These are phyloP conservation scores for Muntiacus reevesi DNA, from an alignment of 2,113 vertebrate genomes.

Conservation along the genomic window DNA sequence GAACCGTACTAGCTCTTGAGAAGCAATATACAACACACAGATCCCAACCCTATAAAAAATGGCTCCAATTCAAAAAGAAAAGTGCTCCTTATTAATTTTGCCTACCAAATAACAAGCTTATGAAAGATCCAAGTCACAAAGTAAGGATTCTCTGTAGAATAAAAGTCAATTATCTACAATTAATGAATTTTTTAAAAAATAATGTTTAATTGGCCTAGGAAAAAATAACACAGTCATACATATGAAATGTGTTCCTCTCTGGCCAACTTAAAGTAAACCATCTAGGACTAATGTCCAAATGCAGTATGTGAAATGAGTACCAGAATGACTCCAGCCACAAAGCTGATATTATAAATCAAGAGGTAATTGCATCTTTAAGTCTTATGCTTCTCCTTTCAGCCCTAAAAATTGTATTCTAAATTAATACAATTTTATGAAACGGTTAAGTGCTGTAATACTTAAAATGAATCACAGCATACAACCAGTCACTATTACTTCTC, in stretches of 20 bases:
- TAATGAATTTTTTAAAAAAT: conserved; percentile 31
- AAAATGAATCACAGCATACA: not conserved
- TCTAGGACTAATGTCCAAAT: not conserved
- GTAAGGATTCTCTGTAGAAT: conserved; percentile 34
- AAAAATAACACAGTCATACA: conserved; percentile 37
- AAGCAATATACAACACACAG: conserved; percentile 32
- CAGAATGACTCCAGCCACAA: conserved; percentile 36
- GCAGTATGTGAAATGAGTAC: not conserved
- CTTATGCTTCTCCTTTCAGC: not conserved
- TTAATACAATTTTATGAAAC: conserved; percentile 13
- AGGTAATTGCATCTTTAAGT: conserved; percentile 47
- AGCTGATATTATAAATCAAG: conserved; percentile 52
- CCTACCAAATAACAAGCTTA: conserved; percentile 29
- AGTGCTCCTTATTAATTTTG: conserved; percentile 25
- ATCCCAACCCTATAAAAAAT: not conserved
- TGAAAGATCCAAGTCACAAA: not conserved
- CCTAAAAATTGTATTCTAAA: not conserved
- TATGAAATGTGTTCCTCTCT: conserved; percentile 16
- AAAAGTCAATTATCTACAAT: conserved; percentile 37
- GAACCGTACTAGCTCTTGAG: conserved; percentile 27
- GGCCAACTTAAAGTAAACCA: conserved; percentile 27
- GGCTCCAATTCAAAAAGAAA: conserved; percentile 50
- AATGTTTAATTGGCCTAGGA: conserved; percentile 15
- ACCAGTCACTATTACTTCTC: conserved; percentile 10
- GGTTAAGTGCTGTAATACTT: conserved; percentile 32